Evolutionary conservation across 2,888 invertebrate genomes (phyloP), one percentile per base, ranked within the genome.

Genomic region (Pachydiplax longipennis): DNA sequence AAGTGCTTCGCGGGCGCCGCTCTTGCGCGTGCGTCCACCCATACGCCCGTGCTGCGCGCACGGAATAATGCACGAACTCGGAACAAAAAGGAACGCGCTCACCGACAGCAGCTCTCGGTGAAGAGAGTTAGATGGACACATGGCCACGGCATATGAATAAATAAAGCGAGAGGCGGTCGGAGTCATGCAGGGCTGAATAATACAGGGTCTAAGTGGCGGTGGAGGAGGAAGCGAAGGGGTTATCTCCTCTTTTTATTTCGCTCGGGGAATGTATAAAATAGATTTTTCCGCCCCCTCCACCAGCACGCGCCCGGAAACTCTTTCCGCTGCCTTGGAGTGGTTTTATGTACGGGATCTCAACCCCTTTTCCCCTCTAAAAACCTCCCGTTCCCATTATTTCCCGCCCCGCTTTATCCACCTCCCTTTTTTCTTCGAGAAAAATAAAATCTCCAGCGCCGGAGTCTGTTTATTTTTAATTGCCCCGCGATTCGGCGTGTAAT

Each of bases 401-500:
- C 58, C 58, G 35, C 31, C 58, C 53, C 44, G n/a, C 15, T n/a
- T 25, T 83, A 31, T 25, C 37, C 22, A 1, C n/a, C 4, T 4
- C 3, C n/a, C 37, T 18, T 40, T 37, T 22, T n/a, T n/a, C 53
- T 35, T 37, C 61, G 37, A n/a, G 35, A 35, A 22, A 31, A 48
- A 87, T 61, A 87, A 87, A 58, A 58, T 61, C 87, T 87, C 31
- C 40, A 83, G 58, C 83, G 31, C 18, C 83, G 83, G 35, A 58
- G 83, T 22, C 83, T 83, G 87, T 87, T 87, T 87, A 87, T 87
- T 87, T 87, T 87, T 87, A 87, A 87, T 87, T 87, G 87, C 87
- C 87, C 37, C 61, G 58, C 83, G 83, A 83, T 83, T 83, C 83
- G 58, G 83, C 83, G 87, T 87, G 58, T 87, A 87, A 87, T 87